Conservation (phyloP, 2,888 invertebrate species). For the Sipha maydis region DNA sequence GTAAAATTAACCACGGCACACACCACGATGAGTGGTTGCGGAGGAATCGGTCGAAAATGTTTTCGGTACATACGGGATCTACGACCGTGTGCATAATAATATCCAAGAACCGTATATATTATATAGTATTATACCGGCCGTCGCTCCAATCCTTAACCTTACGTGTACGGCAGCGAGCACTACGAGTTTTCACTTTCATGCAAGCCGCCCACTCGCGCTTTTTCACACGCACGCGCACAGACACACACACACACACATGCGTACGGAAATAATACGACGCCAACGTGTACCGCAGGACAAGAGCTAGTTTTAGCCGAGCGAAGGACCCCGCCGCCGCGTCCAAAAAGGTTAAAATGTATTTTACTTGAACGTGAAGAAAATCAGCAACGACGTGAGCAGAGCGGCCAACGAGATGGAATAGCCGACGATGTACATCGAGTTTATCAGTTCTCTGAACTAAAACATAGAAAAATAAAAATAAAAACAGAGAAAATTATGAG, state of each 20-base stretch:
- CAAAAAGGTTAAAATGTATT: constrained; percentile 34
- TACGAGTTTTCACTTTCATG: neutral
- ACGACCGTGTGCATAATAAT: neutral
- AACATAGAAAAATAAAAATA: constrained; percentile 31
- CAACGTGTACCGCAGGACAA: too few species aligned
- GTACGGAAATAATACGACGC: too few species aligned
- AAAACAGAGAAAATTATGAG: neutral
- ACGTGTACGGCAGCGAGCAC: neutral
- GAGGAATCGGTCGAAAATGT: neutral
- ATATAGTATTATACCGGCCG: neutral
- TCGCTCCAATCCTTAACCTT: neutral
- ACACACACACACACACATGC: too few species aligned
- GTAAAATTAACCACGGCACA: neutral
- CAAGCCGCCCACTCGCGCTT: neutral
- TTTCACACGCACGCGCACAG: too few species aligned
- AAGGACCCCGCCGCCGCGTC: neutral
- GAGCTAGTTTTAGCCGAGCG: neutral
- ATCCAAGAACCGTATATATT: neutral
- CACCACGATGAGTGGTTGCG: neutral
- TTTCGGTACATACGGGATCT: neutral
- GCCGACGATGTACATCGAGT: constrained; percentile 82
- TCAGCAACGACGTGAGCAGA: constrained; percentile 78
- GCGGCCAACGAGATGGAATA: constrained; percentile 81
- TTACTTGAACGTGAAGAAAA: constrained; percentile 86
- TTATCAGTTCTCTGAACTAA: constrained; percentile 77